Conservation (phyloP, 2,797 vertebrate species). For the Acridotheres tristis region DNA sequence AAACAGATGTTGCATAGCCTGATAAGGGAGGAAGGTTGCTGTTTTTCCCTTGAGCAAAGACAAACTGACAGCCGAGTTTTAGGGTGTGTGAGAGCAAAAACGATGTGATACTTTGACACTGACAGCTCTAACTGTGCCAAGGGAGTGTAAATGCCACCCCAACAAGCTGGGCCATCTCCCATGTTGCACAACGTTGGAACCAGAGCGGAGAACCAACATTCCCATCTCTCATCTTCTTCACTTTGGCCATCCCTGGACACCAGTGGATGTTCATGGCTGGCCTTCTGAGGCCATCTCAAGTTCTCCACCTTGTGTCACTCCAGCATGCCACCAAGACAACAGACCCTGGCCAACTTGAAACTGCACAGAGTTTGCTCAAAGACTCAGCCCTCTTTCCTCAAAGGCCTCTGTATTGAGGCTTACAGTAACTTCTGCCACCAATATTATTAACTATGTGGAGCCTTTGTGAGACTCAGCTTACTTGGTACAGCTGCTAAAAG, state of each 20-base stretch:
- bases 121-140: not conserved
- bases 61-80: not conserved
- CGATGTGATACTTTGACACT: not conserved
- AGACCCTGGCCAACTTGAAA: not conserved
- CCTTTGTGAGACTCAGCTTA: not conserved
- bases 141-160: not conserved
- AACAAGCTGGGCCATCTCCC: accelerated
- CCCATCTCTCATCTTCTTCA: not conserved
- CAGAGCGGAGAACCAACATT: not conserved
- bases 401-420: not conserved
- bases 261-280: not conserved
- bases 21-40: not conserved
- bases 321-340: not conserved
- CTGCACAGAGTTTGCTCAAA: not conserved
- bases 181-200: not conserved
- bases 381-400: not conserved
- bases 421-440: not conserved
- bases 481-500: not conserved
- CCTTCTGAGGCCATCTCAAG: not conserved
- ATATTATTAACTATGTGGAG: not conserved
- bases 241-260: not conserved
- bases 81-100: not conserved
- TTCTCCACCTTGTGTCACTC: not conserved
- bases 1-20: slow-evolving; percentile 32
- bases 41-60: not conserved